phyloP scores from a whole-genome alignment of 2,797 vertebrate genomes.

The Percopsis omiscomaycus region DNA sequence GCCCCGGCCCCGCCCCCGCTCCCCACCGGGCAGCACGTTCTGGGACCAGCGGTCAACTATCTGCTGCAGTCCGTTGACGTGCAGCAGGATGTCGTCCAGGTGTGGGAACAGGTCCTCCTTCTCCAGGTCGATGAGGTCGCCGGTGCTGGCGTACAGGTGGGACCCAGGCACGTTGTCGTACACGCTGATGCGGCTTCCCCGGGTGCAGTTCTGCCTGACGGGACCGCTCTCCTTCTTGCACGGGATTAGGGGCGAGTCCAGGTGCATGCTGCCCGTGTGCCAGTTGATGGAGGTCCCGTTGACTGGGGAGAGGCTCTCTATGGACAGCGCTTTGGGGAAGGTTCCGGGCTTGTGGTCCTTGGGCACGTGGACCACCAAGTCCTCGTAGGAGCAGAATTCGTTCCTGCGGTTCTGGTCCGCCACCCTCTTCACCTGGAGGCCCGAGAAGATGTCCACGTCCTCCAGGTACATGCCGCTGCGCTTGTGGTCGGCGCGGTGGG shows the following conservation, averaged over 20 bases:
- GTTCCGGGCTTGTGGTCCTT: slow-evolving; percentile 99
- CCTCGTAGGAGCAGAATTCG: slow-evolving; percentile 93
- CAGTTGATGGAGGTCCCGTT: slow-evolving; percentile 79
- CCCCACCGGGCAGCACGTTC: slow-evolving; percentile 79
- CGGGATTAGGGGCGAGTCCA: slow-evolving; percentile 76
- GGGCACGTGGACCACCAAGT: slow-evolving; percentile 92
- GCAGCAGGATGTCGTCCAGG: slow-evolving; percentile 91
- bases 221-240: slow-evolving; percentile 76
- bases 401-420: slow-evolving; percentile 81
- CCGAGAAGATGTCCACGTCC: slow-evolving; percentile 88
- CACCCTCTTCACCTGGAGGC: slow-evolving; percentile 70
- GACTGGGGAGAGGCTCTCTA: slow-evolving; percentile 92
- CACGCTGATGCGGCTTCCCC: slow-evolving; percentile 92
- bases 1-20: slow-evolving; percentile 57
- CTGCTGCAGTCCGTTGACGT: slow-evolving; percentile 91
- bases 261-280: slow-evolving; percentile 81
- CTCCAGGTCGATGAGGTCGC: slow-evolving; percentile 93
- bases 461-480: slow-evolving; percentile 96
- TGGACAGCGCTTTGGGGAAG: slow-evolving; percentile 96
- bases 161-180: slow-evolving; percentile 97
- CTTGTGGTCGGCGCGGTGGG: slow-evolving; percentile 82
- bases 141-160: slow-evolving; percentile 94
- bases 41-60: slow-evolving; percentile 93
- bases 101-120: slow-evolving; percentile 92
- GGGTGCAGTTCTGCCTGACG: slow-evolving; percentile 81